Evolutionary conservation across 2,797 vertebrate species (phyloP), one percentile per base, ranked within the genome.

Genomic region (Bucorvus abyssinicus): DNA sequence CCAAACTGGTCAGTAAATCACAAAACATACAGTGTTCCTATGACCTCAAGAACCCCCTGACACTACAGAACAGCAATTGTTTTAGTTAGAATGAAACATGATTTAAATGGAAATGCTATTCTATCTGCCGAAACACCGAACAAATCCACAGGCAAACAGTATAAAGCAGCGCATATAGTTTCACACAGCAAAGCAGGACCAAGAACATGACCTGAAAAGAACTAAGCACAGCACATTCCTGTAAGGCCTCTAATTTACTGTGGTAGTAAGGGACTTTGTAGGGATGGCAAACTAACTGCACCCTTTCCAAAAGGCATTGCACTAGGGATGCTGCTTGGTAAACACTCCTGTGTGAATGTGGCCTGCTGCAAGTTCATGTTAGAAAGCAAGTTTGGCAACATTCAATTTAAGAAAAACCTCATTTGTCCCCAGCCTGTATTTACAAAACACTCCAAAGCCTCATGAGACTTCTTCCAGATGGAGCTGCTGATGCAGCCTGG

Each of bases 21-120:
- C 78, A 69, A 69, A 80, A 47, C 68, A 22, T 15, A 3, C 42
- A 81, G 61, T 27, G 71, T 60, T 85, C 75, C 84, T 87, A 7
- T 94, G 75, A 92, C 82, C 94, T 95, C 84, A 83, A 29, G 87
- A 92, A 89, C 83, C 89, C 78, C 94, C 91, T 89, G 92, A 92
- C 75, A 18, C 75, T 44, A 59, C 64, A 68, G 92, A 94, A 80
- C 67, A 64, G 65, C 78, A 50, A 77, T 90, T 94, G 88, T 91
- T 96, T 89, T 83, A 57, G 75, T 84, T 71, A 53, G 93, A 95
- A 92, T 59, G 84, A 86, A 76, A 53, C 42, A 60, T 7, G 77
- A 91, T 83, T 95, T 89, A 92, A 92, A 96, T 84, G 90, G 92
- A 84, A 94, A 96, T 63, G 86, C 92, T 80, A 56, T 85, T 95